Percentiles rank a stretch among this genome's conserved stretches.
phyloP scores from a whole-genome alignment of 37 sponge, comb jelly and placozoan species.

The Beroe forskalii region DNA sequence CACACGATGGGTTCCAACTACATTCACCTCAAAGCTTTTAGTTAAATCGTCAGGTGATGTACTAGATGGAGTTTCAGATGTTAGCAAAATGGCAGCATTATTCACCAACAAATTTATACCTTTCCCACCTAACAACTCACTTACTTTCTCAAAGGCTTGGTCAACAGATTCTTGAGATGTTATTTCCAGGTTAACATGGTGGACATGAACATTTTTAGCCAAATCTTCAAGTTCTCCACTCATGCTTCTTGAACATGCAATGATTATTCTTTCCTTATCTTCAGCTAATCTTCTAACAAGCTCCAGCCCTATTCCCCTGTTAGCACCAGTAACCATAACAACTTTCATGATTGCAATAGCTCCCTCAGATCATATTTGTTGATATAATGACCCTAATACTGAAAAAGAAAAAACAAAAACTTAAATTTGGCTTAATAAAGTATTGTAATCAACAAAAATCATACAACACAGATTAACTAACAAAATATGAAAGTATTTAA shows the following conservation, averaged over 20 bases:
- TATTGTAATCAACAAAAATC: too few relatives aligned
- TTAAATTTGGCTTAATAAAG: too few relatives aligned
- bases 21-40: constrained; percentile 50
- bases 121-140: background rate
- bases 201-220: background rate
- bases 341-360: too few relatives aligned
- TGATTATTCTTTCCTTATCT: background rate
- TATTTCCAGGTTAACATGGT: constrained; percentile 29
- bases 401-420: too few relatives aligned
- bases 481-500: too few relatives aligned
- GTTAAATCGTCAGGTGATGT: constrained; percentile 42
- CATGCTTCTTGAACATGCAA: constrained; percentile 33
- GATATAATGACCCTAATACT: too few relatives aligned
- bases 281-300: constrained; percentile 3
- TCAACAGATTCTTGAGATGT: constrained; percentile 35
- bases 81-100: constrained; percentile 46
- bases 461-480: too few relatives aligned
- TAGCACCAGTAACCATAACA: constrained; percentile 45
- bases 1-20: constrained; percentile 52
- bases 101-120: constrained; percentile 43
- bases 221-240: constrained; percentile 13
- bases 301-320: constrained; percentile 53
- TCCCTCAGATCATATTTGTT: too few relatives aligned
- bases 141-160: constrained; percentile 1
- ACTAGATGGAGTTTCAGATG: constrained; percentile 1